Evolutionary conservation across 2,113 vertebrate genomes (phyloP).

Genomic region (Caretta caretta): DNA sequence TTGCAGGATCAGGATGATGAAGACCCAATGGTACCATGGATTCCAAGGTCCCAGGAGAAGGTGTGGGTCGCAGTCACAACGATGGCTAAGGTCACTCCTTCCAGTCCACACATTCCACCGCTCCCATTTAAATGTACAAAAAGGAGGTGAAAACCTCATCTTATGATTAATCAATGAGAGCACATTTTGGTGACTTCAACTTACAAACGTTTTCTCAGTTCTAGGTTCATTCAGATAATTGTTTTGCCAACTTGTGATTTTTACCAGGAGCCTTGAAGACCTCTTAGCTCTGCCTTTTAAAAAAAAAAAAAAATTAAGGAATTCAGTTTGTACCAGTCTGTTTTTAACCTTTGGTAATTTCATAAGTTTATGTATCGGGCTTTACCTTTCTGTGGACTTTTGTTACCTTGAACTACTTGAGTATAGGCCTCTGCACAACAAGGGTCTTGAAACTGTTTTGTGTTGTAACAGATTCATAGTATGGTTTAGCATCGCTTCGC

Average conservation of each 20-base stretch:
- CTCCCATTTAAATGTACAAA: too few relatives aligned
- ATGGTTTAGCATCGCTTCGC: neutral
- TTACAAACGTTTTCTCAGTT: neutral
- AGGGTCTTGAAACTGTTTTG: neutral
- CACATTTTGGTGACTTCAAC: neutral
- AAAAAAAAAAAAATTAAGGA: neutral
- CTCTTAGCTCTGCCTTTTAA: neutral
- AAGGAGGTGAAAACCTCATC: neutral
- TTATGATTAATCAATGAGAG: neutral
- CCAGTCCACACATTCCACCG: too few relatives aligned
- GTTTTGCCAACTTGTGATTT: neutral
- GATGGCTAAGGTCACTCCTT: too few relatives aligned
- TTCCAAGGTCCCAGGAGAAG: too few relatives aligned
- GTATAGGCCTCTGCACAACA: neutral
- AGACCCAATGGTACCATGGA: too few relatives aligned
- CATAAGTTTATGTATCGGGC: too few relatives aligned
- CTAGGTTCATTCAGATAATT: too few relatives aligned
- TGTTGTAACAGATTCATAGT: neutral
- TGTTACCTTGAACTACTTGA: too few relatives aligned
- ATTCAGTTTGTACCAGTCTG: neutral
- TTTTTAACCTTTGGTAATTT: neutral
- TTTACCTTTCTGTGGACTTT: too few relatives aligned
- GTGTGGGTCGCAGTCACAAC: too few relatives aligned
- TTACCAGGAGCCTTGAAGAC: neutral
- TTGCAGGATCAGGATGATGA: too few relatives aligned